Percentiles rank a stretch among this genome's conserved stretches.
Evolutionary conservation across 2,888 invertebrate species (phyloP).

Genomic region (Margaritifera margaritifera): DNA sequence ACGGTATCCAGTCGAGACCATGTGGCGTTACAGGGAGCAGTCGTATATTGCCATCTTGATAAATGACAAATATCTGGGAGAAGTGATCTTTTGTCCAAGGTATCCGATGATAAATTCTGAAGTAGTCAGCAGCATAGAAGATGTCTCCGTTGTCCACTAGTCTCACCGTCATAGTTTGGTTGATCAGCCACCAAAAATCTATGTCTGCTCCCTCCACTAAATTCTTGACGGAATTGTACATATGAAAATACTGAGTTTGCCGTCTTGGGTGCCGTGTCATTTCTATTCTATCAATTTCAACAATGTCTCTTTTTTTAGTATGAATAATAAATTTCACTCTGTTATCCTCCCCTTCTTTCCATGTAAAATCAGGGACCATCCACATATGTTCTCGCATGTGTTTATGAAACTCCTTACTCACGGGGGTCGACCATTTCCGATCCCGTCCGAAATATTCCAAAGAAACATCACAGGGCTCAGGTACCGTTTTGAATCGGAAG

Average conservation of each 20-base stretch:
- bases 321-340: slow-evolving; percentile 10
- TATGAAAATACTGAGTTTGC: too few relatives aligned
- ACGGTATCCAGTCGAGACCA: slow-evolving; percentile 46
- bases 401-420: slow-evolving; percentile 11
- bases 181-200: slow-evolving; percentile 34
- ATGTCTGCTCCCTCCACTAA: slow-evolving; percentile 15
- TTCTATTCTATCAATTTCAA: too few relatives aligned
- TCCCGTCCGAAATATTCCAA: slow-evolving; percentile 32
- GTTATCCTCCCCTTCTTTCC: slow-evolving; percentile 36
- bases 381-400: slow-evolving; percentile 15
- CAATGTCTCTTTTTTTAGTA: too few relatives aligned
- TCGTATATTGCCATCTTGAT: slow-evolving; percentile 42
- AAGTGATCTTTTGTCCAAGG: slow-evolving; percentile 37
- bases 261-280: too few relatives aligned
- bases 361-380: slow-evolving; percentile 45
- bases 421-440: slow-evolving; percentile 13
- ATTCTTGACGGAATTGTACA: too few relatives aligned
- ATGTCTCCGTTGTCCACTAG: slow-evolving; percentile 22
- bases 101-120: slow-evolving; percentile 27
- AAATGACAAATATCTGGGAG: slow-evolving; percentile 42
- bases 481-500: background rate
- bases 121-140: slow-evolving; percentile 29
- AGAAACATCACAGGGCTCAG: slow-evolving; percentile 10
- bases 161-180: slow-evolving; percentile 33
- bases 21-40: slow-evolving; percentile 33